phyloP scores from a whole-genome alignment of 2,888 invertebrate species.

The Himalopsyche kuldschensis region DNA sequence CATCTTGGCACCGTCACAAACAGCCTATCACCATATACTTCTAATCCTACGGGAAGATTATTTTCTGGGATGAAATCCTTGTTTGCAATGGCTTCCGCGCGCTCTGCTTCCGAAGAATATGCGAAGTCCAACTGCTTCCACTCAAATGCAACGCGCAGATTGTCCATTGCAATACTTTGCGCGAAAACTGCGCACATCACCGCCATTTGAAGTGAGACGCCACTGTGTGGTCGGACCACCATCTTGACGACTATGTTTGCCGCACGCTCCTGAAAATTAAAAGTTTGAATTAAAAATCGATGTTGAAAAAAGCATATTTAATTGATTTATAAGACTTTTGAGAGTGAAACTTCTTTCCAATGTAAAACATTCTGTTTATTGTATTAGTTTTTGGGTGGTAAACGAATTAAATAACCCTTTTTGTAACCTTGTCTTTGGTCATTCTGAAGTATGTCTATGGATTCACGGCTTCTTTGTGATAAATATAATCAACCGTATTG shows the following conservation, averaged over 20 bases:
- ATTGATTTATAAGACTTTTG: no score
- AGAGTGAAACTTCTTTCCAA: no score
- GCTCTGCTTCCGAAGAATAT: conserved; percentile 60
- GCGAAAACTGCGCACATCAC: neutral
- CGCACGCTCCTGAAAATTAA: neutral
- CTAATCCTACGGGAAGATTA: conserved; percentile 74
- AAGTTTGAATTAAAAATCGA: neutral
- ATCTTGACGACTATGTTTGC: neutral
- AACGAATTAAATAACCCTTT: no score
- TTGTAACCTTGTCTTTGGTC: no score
- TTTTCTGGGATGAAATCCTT: conserved; percentile 69
- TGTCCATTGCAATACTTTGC: conserved; percentile 60
- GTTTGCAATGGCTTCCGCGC: conserved; percentile 61
- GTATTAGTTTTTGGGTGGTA: no score
- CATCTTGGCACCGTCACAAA: conserved; percentile 77
- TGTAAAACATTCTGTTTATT: no score
- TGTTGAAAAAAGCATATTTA: no score
- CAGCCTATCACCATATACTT: conserved; percentile 67
- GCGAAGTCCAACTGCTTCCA: conserved; percentile 76
- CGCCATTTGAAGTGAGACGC: neutral
- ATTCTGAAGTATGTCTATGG: no score
- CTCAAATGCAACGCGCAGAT: conserved; percentile 68
- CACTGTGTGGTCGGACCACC: conserved; percentile 3
- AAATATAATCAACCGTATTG: no score
- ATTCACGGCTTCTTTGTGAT: no score